phyloP scores from a whole-genome alignment of 2,797 vertebrate species.

The Crax fasciolata region DNA sequence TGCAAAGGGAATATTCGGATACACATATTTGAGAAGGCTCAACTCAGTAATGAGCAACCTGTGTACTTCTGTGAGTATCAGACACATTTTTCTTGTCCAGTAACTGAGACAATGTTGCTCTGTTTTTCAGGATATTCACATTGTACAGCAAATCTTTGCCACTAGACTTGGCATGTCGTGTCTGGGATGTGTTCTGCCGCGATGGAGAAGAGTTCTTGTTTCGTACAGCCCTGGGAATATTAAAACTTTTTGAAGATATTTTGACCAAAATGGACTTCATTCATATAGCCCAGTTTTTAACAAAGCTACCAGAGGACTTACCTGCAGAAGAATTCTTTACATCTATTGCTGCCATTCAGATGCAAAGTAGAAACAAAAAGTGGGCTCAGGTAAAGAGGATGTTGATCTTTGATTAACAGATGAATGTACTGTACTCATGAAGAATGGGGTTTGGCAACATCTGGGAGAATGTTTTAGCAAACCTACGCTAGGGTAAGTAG shows the following conservation, averaged over 20 bases:
- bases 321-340: slow-evolving; percentile 89
- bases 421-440: neutral
- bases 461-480: neutral
- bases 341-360: slow-evolving; percentile 92
- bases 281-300: slow-evolving; percentile 96
- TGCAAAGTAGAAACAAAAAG: slow-evolving; percentile 94
- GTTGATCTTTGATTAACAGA: neutral
- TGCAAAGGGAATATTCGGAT: neutral
- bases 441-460: neutral
- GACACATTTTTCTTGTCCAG: neutral
- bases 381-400: slow-evolving; percentile 90
- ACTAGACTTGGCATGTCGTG: slow-evolving; percentile 93
- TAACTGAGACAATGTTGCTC: neutral
- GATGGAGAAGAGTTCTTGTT: slow-evolving; percentile 97
- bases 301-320: slow-evolving; percentile 92
- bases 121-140: slow-evolving; percentile 92
- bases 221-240: slow-evolving; percentile 92
- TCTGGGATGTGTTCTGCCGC: slow-evolving; percentile 97
- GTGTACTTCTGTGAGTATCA: neutral
- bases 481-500: neutral
- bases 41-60: neutral
- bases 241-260: slow-evolving; percentile 92
- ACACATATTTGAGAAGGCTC: neutral
- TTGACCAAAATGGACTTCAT: slow-evolving; percentile 98
- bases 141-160: slow-evolving; percentile 96